Evolutionary conservation across 1,140 invertebrate genomes (phyloP), one percentile per base, ranked within the genome.

Genomic region (Drosophila guanche): DNA sequence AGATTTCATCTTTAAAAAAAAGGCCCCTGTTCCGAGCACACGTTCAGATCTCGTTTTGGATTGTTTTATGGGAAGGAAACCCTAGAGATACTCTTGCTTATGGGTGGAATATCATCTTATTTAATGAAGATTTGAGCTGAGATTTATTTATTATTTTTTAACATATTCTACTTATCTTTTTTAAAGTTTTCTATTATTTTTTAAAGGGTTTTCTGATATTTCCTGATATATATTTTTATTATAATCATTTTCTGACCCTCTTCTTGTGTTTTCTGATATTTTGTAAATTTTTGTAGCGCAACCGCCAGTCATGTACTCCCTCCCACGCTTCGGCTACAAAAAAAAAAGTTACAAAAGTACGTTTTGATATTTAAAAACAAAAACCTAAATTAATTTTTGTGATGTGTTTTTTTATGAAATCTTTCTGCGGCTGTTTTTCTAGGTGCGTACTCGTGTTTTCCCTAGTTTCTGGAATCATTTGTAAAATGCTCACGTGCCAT

Each of bases 321-420:
- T 16, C 8, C 14, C 56, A 70, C 57, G 55, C 71, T 65, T 33
- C 56, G 58, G 3, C n/a, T n/a, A 33, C 10, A 75, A 56, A 74
- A 40, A 46, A 57, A 52, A 54, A 75, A 52, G 62, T 55, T 62
- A 73, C 46, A 59, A 12, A 62, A 63, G 47, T 77, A 77, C 83
- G 77, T 61, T 72, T 65, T 57, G 63, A 77, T 70, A 81, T 86
- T 72, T 59, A 45, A 60, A 40, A 69, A 74, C 55, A 27, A 42
- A 58, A 62, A 55, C 33, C 53, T 0, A 37, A 37, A 12, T 88
- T 72, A 72, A 74, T 77, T 88, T 88, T 66, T 88, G 77, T 80
- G 7, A 78, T 75, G 68, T 79, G 70, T 72, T 68, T 61, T 81
- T 81, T 88, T 86, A 85, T 81, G 81, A 86, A 88, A 86, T 88